Evolutionary conservation across 1,140 invertebrate species (phyloP).

Genomic region (Aplysia californica): DNA sequence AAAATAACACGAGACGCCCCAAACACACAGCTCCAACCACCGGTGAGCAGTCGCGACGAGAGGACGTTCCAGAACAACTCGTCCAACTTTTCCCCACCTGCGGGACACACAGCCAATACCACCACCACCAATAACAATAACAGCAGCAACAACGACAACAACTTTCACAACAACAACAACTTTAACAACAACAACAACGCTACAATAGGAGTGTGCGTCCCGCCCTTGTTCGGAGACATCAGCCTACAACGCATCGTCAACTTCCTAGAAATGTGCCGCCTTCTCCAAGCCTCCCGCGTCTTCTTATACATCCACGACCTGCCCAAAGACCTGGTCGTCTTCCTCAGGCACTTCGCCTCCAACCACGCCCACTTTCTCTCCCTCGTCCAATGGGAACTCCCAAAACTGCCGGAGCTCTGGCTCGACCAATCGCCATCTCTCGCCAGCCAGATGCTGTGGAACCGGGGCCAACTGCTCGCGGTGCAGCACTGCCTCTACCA

Average conservation of each 20-base stretch:
- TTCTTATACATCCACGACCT: constrained; percentile 56
- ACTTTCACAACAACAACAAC: neutral
- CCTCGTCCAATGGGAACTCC: constrained; percentile 52
- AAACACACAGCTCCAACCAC: too few relatives aligned
- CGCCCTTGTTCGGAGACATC: constrained; percentile 64
- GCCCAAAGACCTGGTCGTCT: constrained; percentile 40
- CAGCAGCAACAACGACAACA: neutral
- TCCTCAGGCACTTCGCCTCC: constrained; percentile 51
- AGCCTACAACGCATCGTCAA: constrained; percentile 52
- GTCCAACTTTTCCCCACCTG: neutral
- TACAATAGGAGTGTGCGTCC: constrained; percentile 72
- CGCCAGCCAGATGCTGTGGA: constrained; percentile 52
- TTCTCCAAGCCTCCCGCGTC: constrained; percentile 58
- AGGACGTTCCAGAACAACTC: neutral
- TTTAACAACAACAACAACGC: neutral
- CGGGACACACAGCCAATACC: neutral
- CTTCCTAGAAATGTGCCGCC: constrained; percentile 61
- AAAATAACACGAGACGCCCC: too few relatives aligned
- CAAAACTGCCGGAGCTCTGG: constrained; percentile 12
- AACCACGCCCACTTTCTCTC: constrained; percentile 36
- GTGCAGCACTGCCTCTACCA: constrained; percentile 65
- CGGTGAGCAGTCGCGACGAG: neutral
- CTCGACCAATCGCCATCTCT: neutral
- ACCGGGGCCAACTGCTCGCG: constrained; percentile 62
- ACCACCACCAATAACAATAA: too few relatives aligned